Evolutionary conservation across 2,797 vertebrate species (phyloP).

Genomic region (Tragopan temminckii): DNA sequence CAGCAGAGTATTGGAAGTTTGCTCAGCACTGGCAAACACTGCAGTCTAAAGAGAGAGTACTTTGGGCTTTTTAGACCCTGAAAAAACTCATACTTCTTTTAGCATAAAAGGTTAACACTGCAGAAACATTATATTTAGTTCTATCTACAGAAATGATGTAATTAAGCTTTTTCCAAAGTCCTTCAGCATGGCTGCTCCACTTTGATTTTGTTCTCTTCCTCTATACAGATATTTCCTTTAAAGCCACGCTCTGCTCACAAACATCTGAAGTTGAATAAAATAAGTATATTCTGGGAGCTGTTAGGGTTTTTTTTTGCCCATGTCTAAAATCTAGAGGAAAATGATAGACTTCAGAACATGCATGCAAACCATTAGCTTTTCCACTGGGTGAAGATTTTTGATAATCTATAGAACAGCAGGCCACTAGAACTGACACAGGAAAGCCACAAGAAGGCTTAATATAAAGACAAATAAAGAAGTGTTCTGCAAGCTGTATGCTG

Average conservation of each 20-base stretch:
- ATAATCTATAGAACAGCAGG: neutral
- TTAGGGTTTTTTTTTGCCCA: neutral
- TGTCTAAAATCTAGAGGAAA: neutral
- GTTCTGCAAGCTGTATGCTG: neutral
- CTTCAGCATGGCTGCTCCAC: neutral
- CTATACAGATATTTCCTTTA: neutral
- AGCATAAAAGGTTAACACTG: neutral
- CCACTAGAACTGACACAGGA: neutral
- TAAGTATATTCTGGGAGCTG: neutral
- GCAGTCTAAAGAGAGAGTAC: neutral
- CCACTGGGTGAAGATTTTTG: neutral
- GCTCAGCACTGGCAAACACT: neutral
- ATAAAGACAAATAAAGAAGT: neutral
- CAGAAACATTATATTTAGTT: neutral
- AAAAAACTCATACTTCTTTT: neutral
- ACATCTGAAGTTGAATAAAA: neutral
- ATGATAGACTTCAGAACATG: neutral
- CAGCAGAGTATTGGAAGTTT: neutral
- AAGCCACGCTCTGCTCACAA: neutral
- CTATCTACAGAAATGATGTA: neutral
- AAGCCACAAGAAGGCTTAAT: neutral
- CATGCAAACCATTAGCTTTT: neutral
- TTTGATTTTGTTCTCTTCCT: neutral
- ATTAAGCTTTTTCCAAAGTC: neutral
- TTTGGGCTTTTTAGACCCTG: neutral